These are phyloP conservation scores for Alosa sapidissima DNA, from an alignment of 2,797 vertebrate species.

Conservation along the genomic window DNA sequence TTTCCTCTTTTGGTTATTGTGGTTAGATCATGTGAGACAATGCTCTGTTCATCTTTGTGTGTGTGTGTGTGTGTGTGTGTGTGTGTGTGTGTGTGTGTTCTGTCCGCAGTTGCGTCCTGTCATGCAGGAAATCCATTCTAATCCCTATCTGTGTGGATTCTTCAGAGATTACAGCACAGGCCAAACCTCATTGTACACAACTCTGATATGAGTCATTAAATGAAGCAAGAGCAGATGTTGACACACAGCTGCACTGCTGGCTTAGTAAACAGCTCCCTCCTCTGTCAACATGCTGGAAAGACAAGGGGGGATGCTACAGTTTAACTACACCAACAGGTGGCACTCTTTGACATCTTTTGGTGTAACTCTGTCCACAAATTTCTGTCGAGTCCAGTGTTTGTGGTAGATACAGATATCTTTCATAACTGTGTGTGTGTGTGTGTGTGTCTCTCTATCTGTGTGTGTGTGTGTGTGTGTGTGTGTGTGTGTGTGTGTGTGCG, in stretches of 20 bases:
- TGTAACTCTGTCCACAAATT: background rate
- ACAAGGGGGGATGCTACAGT: background rate
- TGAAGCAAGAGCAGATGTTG: background rate
- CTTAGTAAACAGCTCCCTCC: background rate
- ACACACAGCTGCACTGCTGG: background rate
- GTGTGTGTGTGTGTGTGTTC: background rate
- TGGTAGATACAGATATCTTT: background rate
- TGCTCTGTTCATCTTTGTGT: background rate
- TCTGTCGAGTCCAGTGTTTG: background rate
- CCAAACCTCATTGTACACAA: background rate
- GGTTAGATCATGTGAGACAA: background rate
- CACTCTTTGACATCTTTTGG: constrained; percentile 26
- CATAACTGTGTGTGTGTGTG: background rate
- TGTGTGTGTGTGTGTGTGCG: background rate
- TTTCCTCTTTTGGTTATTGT: constrained; percentile 2
- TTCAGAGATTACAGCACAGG: background rate
- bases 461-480: background rate
- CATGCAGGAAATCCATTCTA: background rate
- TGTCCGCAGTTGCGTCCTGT: background rate
- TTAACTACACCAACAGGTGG: constrained; percentile 49
- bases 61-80: background rate
- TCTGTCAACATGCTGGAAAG: background rate
- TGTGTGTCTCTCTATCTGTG: background rate
- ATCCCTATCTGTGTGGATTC: background rate
- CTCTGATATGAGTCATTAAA: background rate